phyloP scores from a whole-genome alignment of 2,113 vertebrate genomes.

The Neodontobutis hainanensis region DNA sequence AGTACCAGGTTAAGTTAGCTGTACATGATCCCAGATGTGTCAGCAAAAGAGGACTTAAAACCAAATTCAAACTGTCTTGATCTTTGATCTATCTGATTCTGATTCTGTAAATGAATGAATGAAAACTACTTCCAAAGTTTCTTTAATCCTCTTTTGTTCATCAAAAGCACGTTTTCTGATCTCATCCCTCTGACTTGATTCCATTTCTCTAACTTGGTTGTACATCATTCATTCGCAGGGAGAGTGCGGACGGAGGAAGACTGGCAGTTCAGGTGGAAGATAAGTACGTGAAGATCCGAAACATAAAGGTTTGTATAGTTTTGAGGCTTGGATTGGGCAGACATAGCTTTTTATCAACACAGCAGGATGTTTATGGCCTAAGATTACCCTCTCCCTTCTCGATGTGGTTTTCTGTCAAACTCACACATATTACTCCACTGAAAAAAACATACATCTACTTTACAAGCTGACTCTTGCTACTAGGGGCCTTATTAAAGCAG shows the following conservation, averaged over 20 bases:
- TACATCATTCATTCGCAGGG: slow-evolving; percentile 76
- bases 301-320: slow-evolving; percentile 86
- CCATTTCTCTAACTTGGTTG: background rate
- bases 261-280: slow-evolving; percentile 90
- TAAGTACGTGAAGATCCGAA: slow-evolving; percentile 88
- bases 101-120: no score
- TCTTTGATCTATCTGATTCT: no score
- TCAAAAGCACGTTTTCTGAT: slow-evolving; percentile 1
- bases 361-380: slow-evolving; percentile 73
- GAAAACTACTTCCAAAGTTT: background rate
- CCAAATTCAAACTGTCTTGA: slow-evolving; percentile 7
- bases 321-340: background rate
- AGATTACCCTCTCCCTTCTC: slow-evolving; percentile 59
- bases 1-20: slow-evolving; percentile 39
- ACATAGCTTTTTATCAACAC: slow-evolving; percentile 20
- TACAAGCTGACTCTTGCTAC: background rate
- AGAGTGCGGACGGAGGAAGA: slow-evolving; percentile 84
- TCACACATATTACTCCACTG: background rate
- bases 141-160: background rate
- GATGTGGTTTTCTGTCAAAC: slow-evolving; percentile 62
- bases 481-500: background rate
- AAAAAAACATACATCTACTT: background rate
- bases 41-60: slow-evolving; percentile 33
- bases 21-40: slow-evolving; percentile 34
- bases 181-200: slow-evolving; percentile 1